phyloP scores from a whole-genome alignment of 2,888 invertebrate genomes.

The Drosophila hamatofila region DNA sequence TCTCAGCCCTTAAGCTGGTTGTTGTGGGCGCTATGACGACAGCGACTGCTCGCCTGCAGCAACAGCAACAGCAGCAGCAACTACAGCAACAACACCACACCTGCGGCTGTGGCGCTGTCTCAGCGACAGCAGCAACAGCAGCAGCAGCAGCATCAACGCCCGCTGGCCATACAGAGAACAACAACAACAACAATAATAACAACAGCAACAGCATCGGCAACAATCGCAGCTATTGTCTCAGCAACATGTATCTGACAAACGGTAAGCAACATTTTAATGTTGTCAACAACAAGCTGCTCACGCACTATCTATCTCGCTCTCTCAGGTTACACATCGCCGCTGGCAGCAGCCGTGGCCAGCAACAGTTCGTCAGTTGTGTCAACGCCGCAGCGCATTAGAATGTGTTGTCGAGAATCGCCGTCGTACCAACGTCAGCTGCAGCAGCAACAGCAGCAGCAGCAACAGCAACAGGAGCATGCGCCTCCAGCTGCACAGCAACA shows the following conservation, averaged over 20 bases:
- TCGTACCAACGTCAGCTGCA: slow-evolving; percentile 51
- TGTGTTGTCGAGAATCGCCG: slow-evolving; percentile 54
- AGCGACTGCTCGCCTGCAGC: slow-evolving; percentile 54
- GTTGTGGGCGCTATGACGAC: slow-evolving; percentile 63
- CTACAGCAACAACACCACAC: slow-evolving; percentile 59
- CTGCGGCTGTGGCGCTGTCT: slow-evolving; percentile 53
- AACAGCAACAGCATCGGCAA: slow-evolving; percentile 34
- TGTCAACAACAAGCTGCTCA: slow-evolving; percentile 53
- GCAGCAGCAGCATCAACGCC: slow-evolving; percentile 13
- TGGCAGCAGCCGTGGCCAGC: slow-evolving; percentile 79
- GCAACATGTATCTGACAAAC: slow-evolving; percentile 74
- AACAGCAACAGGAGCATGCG: slow-evolving; percentile 12
- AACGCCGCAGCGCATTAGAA: slow-evolving; percentile 67
- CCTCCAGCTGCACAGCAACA: slow-evolving; percentile 19
- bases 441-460: slow-evolving; percentile 52
- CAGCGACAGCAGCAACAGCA: slow-evolving; percentile 30
- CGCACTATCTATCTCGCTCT: slow-evolving; percentile 1
- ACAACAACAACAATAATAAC: slow-evolving; percentile 61
- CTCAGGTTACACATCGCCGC: slow-evolving; percentile 81
- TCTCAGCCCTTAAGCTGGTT: slow-evolving; percentile 77
- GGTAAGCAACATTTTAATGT: slow-evolving; percentile 59
- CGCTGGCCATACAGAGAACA: slow-evolving; percentile 47
- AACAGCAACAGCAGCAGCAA: slow-evolving; percentile 58
- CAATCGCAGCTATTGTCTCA: slow-evolving; percentile 46
- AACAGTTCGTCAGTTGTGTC: slow-evolving; percentile 66